Base-by-base conservation (phyloP, 1,140 invertebrate genomes). In the Apis florea region DNA sequence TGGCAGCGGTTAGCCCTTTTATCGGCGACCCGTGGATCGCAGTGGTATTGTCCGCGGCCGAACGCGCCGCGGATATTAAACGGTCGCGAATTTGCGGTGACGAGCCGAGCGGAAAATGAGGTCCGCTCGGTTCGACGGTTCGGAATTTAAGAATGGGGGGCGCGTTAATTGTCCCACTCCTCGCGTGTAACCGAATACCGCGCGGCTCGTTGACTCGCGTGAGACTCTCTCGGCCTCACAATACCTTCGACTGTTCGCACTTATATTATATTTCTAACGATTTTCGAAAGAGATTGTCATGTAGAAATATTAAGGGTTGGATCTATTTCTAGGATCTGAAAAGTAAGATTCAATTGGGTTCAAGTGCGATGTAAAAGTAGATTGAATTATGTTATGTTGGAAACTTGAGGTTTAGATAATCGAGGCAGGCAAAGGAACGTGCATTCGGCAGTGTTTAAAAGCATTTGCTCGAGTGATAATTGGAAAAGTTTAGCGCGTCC, bases 1-100 rank as follows among this genome's bases (percentile, higher is more conserved):
- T 88, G 86, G 82, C 86, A 61, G 69, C 72, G 79, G 86, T 88
- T 88, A 85, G 86, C 86, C 83, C 86, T 88, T n/a, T 85, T 87
- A 88, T 85, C 78, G 85, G 67, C 66, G 31, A 58, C 59, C 79
- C 83, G 79, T 88, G 83, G 87, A 88, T 87, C n/a, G n/a, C n/a
- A 40, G 5, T 40, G 31, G 31, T 87, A 88, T 88, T 88, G 86
- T 87, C 54, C 78, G 83, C 53, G 82, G 63, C 80, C 84, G 82
- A 83, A 51, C 53, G 21, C 63, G 78, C 24, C 83, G 85, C 79
- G 71, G 73, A 86, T 87, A 87, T 87, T 87, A 86, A 86, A 61
- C 82, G 69, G 24, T 31, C 66, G 80, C 75, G 78, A 76, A 79
- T 79, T 40, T 63, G 75, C 64, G 64, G 31, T 31, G 61, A 51